Conservation (phyloP, 1,140 invertebrate species). For the Tetragnatha versicolor region DNA sequence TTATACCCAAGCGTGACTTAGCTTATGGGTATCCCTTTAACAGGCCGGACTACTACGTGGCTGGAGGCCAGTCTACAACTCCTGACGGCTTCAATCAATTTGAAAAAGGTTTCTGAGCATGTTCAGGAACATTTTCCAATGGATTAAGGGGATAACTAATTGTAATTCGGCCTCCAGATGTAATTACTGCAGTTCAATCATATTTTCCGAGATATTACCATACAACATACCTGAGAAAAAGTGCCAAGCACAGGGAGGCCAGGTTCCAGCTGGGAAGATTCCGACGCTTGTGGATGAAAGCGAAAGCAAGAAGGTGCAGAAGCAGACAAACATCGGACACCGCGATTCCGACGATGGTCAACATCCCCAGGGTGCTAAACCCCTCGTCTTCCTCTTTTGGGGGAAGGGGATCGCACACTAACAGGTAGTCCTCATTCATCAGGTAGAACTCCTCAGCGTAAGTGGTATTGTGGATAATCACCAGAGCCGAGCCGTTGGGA, state of each 20-base stretch:
- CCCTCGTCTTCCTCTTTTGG: background rate
- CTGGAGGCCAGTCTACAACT: too few relatives aligned
- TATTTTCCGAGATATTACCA: too few relatives aligned
- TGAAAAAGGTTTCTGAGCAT: too few relatives aligned
- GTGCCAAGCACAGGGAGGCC: conserved; percentile 66
- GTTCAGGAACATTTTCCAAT: too few relatives aligned
- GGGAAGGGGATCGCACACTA: background rate
- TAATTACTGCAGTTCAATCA: too few relatives aligned
- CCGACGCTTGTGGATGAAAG: conserved; percentile 64
- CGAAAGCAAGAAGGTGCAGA: conserved; percentile 66
- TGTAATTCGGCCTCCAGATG: too few relatives aligned
- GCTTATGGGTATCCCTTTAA: too few relatives aligned
- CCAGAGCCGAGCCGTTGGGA: conserved; percentile 12
- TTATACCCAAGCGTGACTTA: too few relatives aligned
- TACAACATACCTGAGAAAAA: conserved; percentile 60
- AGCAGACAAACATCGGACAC: conserved; percentile 66
- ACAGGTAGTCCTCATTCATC: background rate
- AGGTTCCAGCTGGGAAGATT: conserved; percentile 64
- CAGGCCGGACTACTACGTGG: too few relatives aligned
- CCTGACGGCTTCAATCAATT: too few relatives aligned
- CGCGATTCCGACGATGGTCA: conserved; percentile 65
- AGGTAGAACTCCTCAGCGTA: background rate
- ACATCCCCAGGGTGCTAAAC: conserved; percentile 60
- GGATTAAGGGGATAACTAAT: too few relatives aligned
- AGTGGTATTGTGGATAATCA: background rate